Evolutionary conservation across 2,888 invertebrate genomes (phyloP).

Genomic region (Abrostola triplasia): DNA sequence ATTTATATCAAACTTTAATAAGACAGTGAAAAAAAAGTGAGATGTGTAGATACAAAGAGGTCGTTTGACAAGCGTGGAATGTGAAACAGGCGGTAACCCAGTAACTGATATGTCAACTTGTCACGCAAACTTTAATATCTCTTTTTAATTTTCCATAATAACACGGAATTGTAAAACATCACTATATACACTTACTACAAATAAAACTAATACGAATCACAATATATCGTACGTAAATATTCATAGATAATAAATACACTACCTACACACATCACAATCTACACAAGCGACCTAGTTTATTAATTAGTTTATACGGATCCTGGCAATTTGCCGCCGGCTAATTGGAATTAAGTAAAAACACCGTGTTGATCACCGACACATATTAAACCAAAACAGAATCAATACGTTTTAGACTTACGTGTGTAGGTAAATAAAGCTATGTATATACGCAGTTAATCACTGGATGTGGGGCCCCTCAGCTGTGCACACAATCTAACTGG

Average conservation of each 20-base stretch:
- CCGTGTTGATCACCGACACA: slow-evolving; percentile 36
- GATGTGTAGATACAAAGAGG: neutral
- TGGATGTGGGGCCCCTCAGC: slow-evolving; percentile 27
- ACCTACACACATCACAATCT: slow-evolving; percentile 21
- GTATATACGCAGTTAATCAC: slow-evolving; percentile 2
- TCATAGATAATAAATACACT: neutral
- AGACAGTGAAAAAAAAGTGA: neutral
- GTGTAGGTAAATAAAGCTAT: slow-evolving; percentile 4
- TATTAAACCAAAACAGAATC: slow-evolving; percentile 20
- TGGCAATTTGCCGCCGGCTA: slow-evolving; percentile 38
- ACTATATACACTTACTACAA: too few species aligned
- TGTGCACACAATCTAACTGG: slow-evolving; percentile 31
- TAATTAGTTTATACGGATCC: slow-evolving; percentile 42
- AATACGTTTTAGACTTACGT: neutral
- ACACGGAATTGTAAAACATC: too few species aligned
- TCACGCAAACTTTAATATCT: neutral
- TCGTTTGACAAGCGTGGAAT: neutral
- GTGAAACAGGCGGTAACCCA: neutral
- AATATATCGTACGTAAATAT: neutral
- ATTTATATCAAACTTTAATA: neutral
- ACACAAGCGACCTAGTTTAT: slow-evolving; percentile 35
- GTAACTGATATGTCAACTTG: slow-evolving; percentile 4
- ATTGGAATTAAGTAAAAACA: slow-evolving; percentile 44
- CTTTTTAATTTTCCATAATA: neutral
- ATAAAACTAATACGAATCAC: too few species aligned